Evolutionary conservation across 2,888 invertebrate genomes (phyloP).

Genomic region (Hartigia nigra): DNA sequence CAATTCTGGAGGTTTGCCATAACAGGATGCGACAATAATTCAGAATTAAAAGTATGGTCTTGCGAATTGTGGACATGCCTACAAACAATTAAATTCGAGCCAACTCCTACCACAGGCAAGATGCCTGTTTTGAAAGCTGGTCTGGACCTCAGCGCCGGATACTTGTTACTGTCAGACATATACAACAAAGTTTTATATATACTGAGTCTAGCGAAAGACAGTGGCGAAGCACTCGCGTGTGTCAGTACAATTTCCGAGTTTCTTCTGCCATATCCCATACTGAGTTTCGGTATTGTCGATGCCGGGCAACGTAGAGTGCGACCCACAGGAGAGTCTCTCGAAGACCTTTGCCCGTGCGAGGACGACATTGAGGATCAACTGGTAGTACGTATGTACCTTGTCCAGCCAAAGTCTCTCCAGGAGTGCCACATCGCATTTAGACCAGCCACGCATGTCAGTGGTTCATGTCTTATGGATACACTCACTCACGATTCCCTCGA

Average conservation of each 20-base stretch:
- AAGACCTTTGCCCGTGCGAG: constrained; percentile 69
- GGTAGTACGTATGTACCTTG: constrained; percentile 77
- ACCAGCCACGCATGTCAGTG: constrained; percentile 49
- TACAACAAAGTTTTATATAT: constrained; percentile 87
- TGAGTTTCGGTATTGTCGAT: constrained; percentile 89
- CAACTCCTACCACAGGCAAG: constrained; percentile 64
- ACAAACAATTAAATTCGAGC: constrained; percentile 83
- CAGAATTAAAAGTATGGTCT: constrained; percentile 92
- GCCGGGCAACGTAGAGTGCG: constrained; percentile 70
- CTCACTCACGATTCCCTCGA: constrained; percentile 57
- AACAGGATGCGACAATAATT: constrained; percentile 90
- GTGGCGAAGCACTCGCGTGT: constrained; percentile 71
- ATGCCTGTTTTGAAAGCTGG: constrained; percentile 77
- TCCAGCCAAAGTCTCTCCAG: constrained; percentile 90
- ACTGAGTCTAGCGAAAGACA: constrained; percentile 77
- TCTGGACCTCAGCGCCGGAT: constrained; percentile 87
- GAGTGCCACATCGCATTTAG: constrained; percentile 80
- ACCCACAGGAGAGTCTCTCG: constrained; percentile 62
- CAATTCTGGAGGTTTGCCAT: constrained; percentile 97
- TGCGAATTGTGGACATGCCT: constrained; percentile 95
- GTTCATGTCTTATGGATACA: constrained; percentile 51
- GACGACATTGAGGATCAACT: constrained; percentile 69
- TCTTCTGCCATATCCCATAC: constrained; percentile 84
- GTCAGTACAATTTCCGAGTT: constrained; percentile 87
- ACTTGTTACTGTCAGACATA: constrained; percentile 89